These are phyloP conservation scores for Achlya flavicornis DNA, from an alignment of 2,888 invertebrate genomes.

Conservation along the genomic window DNA sequence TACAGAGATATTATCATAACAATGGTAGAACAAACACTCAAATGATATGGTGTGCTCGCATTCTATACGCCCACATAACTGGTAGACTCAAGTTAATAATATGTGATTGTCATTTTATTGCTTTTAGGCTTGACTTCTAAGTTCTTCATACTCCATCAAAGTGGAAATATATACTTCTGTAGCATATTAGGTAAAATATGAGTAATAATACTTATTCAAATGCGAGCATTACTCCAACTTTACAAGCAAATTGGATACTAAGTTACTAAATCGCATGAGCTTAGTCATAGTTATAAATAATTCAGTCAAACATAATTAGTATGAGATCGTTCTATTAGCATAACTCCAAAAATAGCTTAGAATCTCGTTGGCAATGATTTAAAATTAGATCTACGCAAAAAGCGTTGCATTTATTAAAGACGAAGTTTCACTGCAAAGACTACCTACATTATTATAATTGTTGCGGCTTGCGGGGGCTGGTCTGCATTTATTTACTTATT, in stretches of 20 bases:
- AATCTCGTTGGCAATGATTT: slow-evolving; percentile 38
- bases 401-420: slow-evolving; percentile 25
- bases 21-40: slow-evolving; percentile 16
- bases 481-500: too few species aligned
- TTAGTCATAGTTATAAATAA: slow-evolving; percentile 2
- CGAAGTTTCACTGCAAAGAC: slow-evolving; percentile 17
- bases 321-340: slow-evolving; percentile 22
- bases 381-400: slow-evolving; percentile 34
- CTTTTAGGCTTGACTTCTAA: not conserved
- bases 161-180: too few species aligned
- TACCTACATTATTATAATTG: not conserved
- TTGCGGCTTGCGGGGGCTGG: too few species aligned
- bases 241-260: not conserved
- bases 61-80: slow-evolving; percentile 28
- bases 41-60: slow-evolving; percentile 17
- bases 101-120: slow-evolving; percentile 14
- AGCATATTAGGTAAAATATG: too few species aligned
- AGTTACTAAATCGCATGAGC: not conserved
- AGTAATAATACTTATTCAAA: too few species aligned
- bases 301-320: not conserved
- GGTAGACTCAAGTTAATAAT: slow-evolving; percentile 16
- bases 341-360: slow-evolving; percentile 35
- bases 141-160: not conserved
- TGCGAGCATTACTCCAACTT: not conserved
- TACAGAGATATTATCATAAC: slow-evolving; percentile 26